A percentile compares a stretch with the other conserved stretches of the same genome.
Conservation (phyloP, 2,113 vertebrate genomes). For the Camelus bactrianus region DNA sequence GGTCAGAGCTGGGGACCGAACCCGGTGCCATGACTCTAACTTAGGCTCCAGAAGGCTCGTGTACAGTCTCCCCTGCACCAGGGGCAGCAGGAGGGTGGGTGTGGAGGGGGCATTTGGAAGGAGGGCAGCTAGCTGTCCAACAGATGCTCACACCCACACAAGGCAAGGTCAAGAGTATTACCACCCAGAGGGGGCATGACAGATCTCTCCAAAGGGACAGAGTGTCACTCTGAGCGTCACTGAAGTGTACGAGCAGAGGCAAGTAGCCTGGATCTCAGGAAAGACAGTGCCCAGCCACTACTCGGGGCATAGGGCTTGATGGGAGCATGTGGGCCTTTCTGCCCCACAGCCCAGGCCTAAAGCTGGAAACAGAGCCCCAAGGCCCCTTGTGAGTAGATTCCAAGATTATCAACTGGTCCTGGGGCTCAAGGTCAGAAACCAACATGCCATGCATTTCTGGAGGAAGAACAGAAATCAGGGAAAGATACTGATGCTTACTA, state of each 20-base stretch:
- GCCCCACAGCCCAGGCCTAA: background rate
- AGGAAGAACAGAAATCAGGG: background rate
- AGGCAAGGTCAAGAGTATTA: background rate
- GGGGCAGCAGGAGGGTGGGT: background rate
- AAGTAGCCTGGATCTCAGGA: background rate
- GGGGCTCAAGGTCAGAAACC: background rate
- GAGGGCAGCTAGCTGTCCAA: background rate
- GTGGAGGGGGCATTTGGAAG: accelerated
- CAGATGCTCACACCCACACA: accelerated
- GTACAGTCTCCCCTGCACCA: background rate
- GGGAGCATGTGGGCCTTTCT: accelerated
- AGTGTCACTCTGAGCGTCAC: accelerated
- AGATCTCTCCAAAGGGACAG: background rate
- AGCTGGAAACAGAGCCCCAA: background rate
- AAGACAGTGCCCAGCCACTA: accelerated
- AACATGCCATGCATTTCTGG: background rate
- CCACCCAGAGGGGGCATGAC: accelerated
- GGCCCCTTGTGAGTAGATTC: background rate
- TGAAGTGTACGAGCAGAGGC: accelerated
- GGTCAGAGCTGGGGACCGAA: background rate
- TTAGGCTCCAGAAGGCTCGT: background rate
- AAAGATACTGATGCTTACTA: accelerated
- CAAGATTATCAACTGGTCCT: background rate
- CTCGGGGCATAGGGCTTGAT: background rate
- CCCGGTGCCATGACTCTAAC: accelerated